Evolutionary conservation across 2,888 invertebrate species (phyloP), one percentile per base, ranked within the genome.

Genomic region (Xanthia icteritia): DNA sequence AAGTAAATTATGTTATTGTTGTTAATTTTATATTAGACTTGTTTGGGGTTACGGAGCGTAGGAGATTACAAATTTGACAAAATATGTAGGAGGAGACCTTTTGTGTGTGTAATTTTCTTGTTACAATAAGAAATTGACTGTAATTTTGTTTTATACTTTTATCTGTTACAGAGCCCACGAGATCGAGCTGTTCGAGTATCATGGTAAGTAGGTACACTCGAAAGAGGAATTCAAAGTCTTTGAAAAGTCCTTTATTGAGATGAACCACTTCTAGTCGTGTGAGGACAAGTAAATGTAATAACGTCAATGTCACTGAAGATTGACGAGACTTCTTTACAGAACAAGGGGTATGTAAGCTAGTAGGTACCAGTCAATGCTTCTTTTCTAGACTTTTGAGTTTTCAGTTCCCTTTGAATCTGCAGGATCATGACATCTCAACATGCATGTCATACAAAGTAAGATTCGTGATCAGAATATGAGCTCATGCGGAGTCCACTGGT

Each of bases 1-100:
- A 85, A 87, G 81, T 79, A 73, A 80, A 88, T 84, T 89, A 87
- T 90, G 86, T 89, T 88, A 87, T 87, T 88, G 88, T 89, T 88
- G 83, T 86, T 82, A 87, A 88, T 85, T 88, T 88, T 86, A 66
- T 77, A 85, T 73, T 58, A 82, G 69, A 68, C 68, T 83, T 88
- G 78, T 85, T 83, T 80, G 68, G 77, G 77, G 76, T 83, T 80
- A 61, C 51, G 63, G 27, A 61, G 73, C 65, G 60, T 56, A 61
- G 73, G 42, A 64, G 72, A 60, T 77, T 79, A 69, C n/a, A 54
- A 73, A 83, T 76, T 75, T 83, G 64, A 51, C 31, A 61, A 79
- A 81, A 83, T 78, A 65, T 70, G 70, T 79, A n/a, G 54, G 20
- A 31, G 51, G n/a, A 13, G n/a, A n/a, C n/a, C 48, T 61, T 73